Evolutionary conservation across 2,888 invertebrate genomes (phyloP).

Genomic region (Troilus luridus): DNA sequence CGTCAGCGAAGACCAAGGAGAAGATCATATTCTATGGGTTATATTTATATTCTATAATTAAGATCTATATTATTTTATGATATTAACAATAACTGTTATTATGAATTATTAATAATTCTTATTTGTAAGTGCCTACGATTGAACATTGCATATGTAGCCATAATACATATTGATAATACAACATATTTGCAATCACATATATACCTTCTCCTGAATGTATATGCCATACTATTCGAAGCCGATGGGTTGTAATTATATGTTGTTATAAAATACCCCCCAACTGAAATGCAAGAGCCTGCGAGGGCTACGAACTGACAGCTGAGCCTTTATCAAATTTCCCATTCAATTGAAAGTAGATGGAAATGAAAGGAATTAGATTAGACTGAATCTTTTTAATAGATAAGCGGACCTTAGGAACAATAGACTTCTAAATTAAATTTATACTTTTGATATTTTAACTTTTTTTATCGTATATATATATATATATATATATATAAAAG

Average conservation of each 20-base stretch:
- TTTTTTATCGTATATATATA: neutral
- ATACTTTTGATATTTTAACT: neutral
- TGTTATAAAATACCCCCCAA: neutral
- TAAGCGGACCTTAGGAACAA: neutral
- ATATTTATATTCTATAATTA: too few relatives aligned
- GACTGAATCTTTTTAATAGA: neutral
- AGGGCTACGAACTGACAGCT: neutral
- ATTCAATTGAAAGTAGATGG: neutral
- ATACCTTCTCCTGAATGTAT: neutral
- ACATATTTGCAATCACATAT: neutral
- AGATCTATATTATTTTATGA: too few relatives aligned
- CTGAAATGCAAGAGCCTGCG: neutral
- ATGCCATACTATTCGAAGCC: neutral
- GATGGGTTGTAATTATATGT: neutral
- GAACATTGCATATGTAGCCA: too few relatives aligned
- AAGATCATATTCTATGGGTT: too few relatives aligned
- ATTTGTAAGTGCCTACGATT: too few relatives aligned
- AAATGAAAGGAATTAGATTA: conserved; percentile 27
- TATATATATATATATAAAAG: too few relatives aligned
- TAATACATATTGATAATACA: neutral
- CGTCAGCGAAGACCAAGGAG: too few relatives aligned
- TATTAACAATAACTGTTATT: too few relatives aligned
- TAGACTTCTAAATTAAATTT: neutral
- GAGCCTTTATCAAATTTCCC: neutral
- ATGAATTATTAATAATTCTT: too few relatives aligned